Percentiles rank a stretch among this genome's conserved stretches.
These are phyloP conservation scores for Musca domestica DNA, from an alignment of 1,140 invertebrate species.

Conservation along the genomic window DNA sequence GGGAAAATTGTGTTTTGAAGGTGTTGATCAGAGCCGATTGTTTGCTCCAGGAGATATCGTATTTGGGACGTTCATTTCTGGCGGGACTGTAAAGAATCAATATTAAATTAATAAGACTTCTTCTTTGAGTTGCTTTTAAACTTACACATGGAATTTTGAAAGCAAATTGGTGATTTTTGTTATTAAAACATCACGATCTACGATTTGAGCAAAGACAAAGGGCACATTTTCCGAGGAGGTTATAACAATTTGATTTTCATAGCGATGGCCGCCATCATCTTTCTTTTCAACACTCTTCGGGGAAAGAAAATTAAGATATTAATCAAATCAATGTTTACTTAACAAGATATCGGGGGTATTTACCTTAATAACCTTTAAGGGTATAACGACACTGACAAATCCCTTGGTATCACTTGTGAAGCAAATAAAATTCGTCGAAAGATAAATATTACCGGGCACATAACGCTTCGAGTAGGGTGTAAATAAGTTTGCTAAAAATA, in stretches of 20 bases:
- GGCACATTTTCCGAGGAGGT: constrained; percentile 76
- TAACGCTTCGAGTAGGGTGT: constrained; percentile 94
- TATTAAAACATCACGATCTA: constrained; percentile 85
- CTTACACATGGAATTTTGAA: constrained; percentile 58
- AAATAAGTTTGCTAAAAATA: constrained; percentile 64
- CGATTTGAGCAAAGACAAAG: constrained; percentile 87
- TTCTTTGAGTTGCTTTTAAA: not conserved
- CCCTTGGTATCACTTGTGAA: constrained; percentile 88
- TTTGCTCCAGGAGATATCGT: constrained; percentile 61
- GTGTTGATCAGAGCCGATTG: constrained; percentile 79
- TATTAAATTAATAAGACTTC: not conserved
- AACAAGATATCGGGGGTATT: too few species aligned
- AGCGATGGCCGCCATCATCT: constrained; percentile 54
- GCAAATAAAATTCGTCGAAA: constrained; percentile 94
- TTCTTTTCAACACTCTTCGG: constrained; percentile 58
- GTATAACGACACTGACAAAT: constrained; percentile 85
- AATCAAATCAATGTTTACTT: too few species aligned
- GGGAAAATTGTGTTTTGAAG: constrained; percentile 71
- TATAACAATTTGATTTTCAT: constrained; percentile 79
- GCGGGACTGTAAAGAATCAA: constrained; percentile 33
- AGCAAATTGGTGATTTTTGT: constrained; percentile 87
- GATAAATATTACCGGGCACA: constrained; percentile 84
- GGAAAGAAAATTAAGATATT: too few species aligned
- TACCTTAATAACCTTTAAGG: constrained; percentile 63
- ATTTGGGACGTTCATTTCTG: constrained; percentile 47